A percentile compares a stretch with the other conserved stretches of the same genome.
Conservation (phyloP, 2,113 vertebrate species). For the Pseudopodoces humilis region DNA sequence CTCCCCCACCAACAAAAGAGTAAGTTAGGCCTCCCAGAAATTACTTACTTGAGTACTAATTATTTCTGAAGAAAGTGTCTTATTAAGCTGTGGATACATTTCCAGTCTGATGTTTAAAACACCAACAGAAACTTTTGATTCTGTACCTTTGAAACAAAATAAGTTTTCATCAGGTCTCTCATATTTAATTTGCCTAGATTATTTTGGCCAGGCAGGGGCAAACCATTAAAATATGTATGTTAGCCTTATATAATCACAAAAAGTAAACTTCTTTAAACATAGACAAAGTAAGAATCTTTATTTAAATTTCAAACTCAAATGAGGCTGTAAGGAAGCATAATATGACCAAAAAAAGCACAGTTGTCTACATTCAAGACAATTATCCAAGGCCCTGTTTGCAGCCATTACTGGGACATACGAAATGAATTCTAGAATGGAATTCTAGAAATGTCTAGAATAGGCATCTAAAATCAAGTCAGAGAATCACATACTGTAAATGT, state of each 20-base stretch:
- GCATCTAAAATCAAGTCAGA: neutral
- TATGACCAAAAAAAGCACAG: neutral
- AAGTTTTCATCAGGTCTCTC: constrained; percentile 15
- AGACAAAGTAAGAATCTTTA: neutral
- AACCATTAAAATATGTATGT: neutral
- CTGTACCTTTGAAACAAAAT: constrained; percentile 83
- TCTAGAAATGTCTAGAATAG: neutral
- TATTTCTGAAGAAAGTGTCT: constrained; percentile 84
- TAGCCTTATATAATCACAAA: neutral
- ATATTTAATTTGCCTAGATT: neutral
- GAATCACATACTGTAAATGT: neutral
- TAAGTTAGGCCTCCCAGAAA: neutral
- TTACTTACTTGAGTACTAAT: constrained; percentile 88
- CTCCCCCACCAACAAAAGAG: neutral
- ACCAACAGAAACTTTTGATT: constrained; percentile 91
- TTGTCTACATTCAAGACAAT: neutral
- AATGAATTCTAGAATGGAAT: neutral
- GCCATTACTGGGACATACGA: fast-evolving
- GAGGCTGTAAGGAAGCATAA: neutral
- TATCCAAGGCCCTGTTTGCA: neutral
- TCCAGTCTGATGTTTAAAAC: constrained; percentile 92
- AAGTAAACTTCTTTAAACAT: neutral
- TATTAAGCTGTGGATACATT: constrained; percentile 86
- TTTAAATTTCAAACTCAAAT: neutral
- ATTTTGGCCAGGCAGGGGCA: neutral